Percentiles rank a stretch among this genome's conserved stretches.
phyloP scores from a whole-genome alignment of 2,888 invertebrate species.

The Nipponacmea schrenckii region DNA sequence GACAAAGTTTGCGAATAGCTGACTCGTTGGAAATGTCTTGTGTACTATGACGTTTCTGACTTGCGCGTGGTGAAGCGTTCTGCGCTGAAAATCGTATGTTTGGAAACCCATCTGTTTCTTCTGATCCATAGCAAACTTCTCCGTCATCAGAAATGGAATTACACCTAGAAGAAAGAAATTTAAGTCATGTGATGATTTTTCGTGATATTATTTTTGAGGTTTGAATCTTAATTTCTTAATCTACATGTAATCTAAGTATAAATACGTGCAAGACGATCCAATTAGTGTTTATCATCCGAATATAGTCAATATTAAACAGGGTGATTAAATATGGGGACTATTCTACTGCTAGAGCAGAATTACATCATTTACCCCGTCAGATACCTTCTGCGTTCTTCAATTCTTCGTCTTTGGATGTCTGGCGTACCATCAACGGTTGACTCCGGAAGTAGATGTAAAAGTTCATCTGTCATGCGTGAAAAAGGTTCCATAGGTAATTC shows the following conservation, averaged over 20 bases:
- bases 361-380: not conserved
- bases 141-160: conserved; percentile 48
- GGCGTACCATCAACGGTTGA: conserved; percentile 47
- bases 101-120: conserved; percentile 36
- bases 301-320: no score
- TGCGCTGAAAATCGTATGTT: not conserved
- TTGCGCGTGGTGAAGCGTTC: not conserved
- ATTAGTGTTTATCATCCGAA: no score
- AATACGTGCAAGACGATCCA: no score
- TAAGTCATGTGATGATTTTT: not conserved
- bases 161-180: conserved; percentile 33
- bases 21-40: conserved; percentile 26
- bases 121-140: conserved; percentile 38
- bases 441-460: conserved; percentile 48
- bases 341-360: no score
- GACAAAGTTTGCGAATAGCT: conserved; percentile 30
- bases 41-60: conserved; percentile 25
- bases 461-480: conserved; percentile 46
- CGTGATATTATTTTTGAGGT: no score
- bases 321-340: no score
- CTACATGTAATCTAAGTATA: no score
- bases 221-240: no score
- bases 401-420: conserved; percentile 25
- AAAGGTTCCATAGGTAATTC: conserved; percentile 46
- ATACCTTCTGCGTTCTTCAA: conserved; percentile 29